Conservation (phyloP, 2,113 vertebrate genomes). For the Melospiza melodia region DNA sequence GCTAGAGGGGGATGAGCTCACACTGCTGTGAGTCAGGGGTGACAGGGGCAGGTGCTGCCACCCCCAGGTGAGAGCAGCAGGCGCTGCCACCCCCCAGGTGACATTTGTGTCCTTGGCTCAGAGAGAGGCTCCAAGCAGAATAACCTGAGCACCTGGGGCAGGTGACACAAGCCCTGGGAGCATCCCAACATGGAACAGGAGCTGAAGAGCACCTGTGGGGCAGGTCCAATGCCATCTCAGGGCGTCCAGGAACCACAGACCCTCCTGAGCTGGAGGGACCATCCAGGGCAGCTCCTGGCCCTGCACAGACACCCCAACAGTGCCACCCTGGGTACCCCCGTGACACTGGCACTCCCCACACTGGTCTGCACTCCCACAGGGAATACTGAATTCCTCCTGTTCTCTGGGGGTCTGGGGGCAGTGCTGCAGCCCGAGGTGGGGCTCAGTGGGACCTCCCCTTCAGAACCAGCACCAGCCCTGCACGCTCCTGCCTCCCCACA, state of each 20-base stretch:
- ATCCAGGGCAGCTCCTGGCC: neutral
- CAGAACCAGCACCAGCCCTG: neutral
- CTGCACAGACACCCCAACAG: neutral
- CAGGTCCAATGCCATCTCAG: neutral
- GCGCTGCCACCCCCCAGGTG: neutral
- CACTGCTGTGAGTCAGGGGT: neutral
- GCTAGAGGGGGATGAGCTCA: rapidly evolving
- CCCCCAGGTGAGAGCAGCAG: neutral
- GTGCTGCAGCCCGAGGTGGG: neutral
- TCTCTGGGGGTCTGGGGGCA: neutral
- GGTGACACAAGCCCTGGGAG: neutral
- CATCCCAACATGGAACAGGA: neutral
- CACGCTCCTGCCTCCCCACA: neutral
- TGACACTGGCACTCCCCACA: rapidly evolving
- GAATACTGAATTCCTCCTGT: neutral
- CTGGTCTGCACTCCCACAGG: neutral
- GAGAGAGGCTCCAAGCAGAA: rapidly evolving
- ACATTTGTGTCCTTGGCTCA: neutral
- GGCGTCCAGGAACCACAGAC: neutral
- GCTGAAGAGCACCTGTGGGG: neutral
- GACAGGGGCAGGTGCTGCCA: neutral
- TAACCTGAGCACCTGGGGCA: neutral
- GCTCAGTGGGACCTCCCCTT: neutral
- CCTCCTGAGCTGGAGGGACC: neutral
- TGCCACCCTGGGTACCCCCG: rapidly evolving